Base-by-base conservation (phyloP, 2,888 invertebrate species). In the Julus scandinavius region DNA sequence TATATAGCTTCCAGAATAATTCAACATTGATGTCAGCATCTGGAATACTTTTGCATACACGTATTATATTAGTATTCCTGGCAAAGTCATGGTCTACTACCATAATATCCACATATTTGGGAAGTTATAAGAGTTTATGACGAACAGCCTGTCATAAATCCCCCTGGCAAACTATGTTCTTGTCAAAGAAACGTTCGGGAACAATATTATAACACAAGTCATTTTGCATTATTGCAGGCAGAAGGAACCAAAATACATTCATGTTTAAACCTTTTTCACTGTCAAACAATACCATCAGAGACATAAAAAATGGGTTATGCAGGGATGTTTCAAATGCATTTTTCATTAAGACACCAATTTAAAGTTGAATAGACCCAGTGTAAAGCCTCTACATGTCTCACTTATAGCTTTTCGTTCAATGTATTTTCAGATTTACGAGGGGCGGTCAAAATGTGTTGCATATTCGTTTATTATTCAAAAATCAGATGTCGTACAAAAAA, bases 191-290 rank as follows among this genome's bases (percentile, higher is more conserved):
- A 80, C 38, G 13, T 29, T 38, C 80, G 20, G 80, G 13, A 80
- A 80, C 80, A 38, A 80, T 38, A 80, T 80, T 80, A 38, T 45
- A 45, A 2, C 2, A 45, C 29, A 4, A 13, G 38, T 80, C 80
- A 29, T 80, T 72, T 80, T 80, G 38, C 80, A 80, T 38, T 29
- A 80, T 80, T 80, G 15, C 38, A 38, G 80, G 29, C 72, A 72
- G 2, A 7, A 11, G 1, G 38, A 80, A 38, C 80, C 1, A 2
- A 38, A 80, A 80, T 15, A 80, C 38, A 15, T 38, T 11, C 38
- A 38, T 38, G 38, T 38, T 80, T n/a, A 20, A 63, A 63, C 0
- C 5, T 1, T 5, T 63, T 29, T 9, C 7, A 72, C 13, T 7
- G 72, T 9, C 20, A 72, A 72, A 72, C 72, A n/a, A 63, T 63